Evolutionary conservation across 92 coral and sea anemone species (phyloP), one percentile per base, ranked within the genome.

Genomic region (Scolanthus callimorphus): DNA sequence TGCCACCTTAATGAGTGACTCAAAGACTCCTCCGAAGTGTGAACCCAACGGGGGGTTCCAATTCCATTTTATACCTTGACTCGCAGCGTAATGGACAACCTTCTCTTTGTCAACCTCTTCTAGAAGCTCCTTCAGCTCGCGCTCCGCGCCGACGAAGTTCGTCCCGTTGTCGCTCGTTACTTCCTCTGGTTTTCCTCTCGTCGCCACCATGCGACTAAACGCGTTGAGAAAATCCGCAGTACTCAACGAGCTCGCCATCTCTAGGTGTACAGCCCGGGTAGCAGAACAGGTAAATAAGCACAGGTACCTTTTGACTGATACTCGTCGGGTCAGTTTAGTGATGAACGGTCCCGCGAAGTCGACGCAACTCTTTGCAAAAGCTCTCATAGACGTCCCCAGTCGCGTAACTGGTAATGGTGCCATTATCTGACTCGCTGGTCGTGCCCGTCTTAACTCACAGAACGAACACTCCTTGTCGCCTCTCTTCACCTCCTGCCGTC

Each of bases 351-450:
- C 62, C 17, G 63, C 70, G 29, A 49, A 51, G 51, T 67, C 64
- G 20, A 67, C 74, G 28, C 67, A 58, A 17, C 51, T 45, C 2
- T 31, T 57, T 9, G 70, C 63, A 30, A 50, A 71, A 2, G 55
- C 69, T 41, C 71, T 62, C 67, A 57, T 69, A 22, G 66, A 4
- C n/a, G 59, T 69, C 24, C 60, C 76, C 11, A 58, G 59, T 46
- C 59, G 21, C 22, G 24, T 37, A 30, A 20, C 17, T 27, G 78
- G 78, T 11, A 71, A 48, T 3, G 55, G 63, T 38, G 78, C 70
- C 59, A 47, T 70, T 15, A 62, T 52, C n/a, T n/a, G n/a, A n/a
- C n/a, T n/a, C n/a, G n/a, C n/a, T n/a, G n/a, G n/a, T n/a, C n/a
- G n/a, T n/a, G n/a, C n/a, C n/a, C n/a, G n/a, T n/a, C n/a, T n/a